Base-by-base conservation (phyloP, 2,888 invertebrate species). In the Cephus runcator region DNA sequence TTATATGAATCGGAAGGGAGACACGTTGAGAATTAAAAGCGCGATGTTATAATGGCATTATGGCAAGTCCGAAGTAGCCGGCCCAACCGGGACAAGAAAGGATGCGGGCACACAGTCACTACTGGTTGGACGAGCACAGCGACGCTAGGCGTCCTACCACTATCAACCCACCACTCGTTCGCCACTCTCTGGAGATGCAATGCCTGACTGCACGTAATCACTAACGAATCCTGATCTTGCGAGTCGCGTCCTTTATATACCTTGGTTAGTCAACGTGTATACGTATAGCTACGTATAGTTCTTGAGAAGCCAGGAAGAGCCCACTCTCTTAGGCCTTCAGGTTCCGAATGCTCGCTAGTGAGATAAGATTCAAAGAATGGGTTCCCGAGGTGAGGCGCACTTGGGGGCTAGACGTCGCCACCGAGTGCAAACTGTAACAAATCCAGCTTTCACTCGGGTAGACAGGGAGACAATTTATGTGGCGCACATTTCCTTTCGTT, bases 401-500 rank as follows among this genome's bases (percentile, higher is more conserved):
- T 81, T 71, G 82, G 73, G 81, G 85, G 84, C 89, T 89, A 88
- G 90, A 90, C 87, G 87, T 88, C 86, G 87, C 82, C 85, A 85
- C 80, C 85, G 88, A 89, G 90, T 90, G 91, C 89, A 90, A 91
- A 91, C 90, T 91, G 89, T 90, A 90, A 91, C 91, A 91, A 91
- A 91, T 91, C 91, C 91, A 91, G 90, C 91, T 91, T 91, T 91
- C 90, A 91, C 89, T 88, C 88, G 86, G 85, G 85, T 86, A 88
- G 91, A 90, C 90, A 90, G 88, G 86, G 87, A 87, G 90, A 91
- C 89, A 90, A 91, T 91, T 91, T 91, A 91, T 91, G 90, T 90
- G 90, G 88, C 90, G 89, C 89, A 88, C 88, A 88, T 89, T 89
- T 89, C 88, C 87, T 88, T 88, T 87, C 85, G 87, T 89, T 89